Base-by-base conservation (phyloP, 37 sponge, comb jelly and placozoan species). In the Ianthella basta region DNA sequence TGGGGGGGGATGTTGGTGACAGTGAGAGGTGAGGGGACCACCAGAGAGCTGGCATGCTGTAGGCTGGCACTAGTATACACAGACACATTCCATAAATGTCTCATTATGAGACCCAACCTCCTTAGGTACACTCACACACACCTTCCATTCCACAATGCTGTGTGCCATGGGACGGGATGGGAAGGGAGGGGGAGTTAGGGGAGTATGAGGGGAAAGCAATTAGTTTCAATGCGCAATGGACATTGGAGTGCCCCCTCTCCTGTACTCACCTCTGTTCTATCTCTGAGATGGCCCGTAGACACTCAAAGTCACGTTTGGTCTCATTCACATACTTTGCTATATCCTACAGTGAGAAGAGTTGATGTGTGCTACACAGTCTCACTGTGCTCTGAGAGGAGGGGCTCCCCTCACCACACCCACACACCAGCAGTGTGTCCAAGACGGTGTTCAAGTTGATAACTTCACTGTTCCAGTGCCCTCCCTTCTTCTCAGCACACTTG, bases 301-400 rank as follows among this genome's bases (percentile, higher is more conserved):
- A 39, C 68, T 95, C 95, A 67, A 54, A 89, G 57, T 95, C 92
- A 53, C 89, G 74, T 56, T 95, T 95, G 10, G 90, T 75, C 15
- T 82, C 67, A 70, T 95, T 95, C 56, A 95, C 86, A 78, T 91
- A 91, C 44, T 86, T 89, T n/a, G 92, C 90, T 16, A 94, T 82
- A 81, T 94, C 95, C 91, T 94, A 59, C 40, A 57, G 63, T 19
- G 55, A 56, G 59, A 56, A 56, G 15, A 56, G 18, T 56, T 18
- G 15, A 64, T 64, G 27, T 30, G 27, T 64, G 27, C 66, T 21
- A 16, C 27, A 50, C 14, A 12, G n/a, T n/a, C n/a, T n/a, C n/a
- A n/a, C n/a, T n/a, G n/a, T 15, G 23, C 13, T 29, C 50, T 23
- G 68, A 24, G 32, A 30, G 16, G 40, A 18, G 29, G 65, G 32